Evolutionary conservation across 2,113 vertebrate species (phyloP), one percentile per base, ranked within the genome.

Genomic region (Alethe castanea): DNA sequence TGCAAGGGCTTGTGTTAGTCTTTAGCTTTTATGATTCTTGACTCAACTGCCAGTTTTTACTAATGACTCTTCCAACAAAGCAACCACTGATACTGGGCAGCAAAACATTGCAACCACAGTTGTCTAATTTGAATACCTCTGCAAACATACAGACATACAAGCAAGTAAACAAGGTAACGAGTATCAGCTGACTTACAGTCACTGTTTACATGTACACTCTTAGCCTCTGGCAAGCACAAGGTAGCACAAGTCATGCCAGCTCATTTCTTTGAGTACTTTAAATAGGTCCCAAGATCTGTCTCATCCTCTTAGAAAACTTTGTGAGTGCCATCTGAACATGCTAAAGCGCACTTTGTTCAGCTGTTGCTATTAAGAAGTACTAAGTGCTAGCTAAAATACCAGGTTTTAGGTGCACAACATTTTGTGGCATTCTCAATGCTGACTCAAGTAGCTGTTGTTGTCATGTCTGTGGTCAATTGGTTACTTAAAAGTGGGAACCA

Each of bases 121-220:
- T 79, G 28, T 57, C 72, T 90, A 56, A 88, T 90, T 70, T 86
- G 35, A 88, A 74, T 86, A 78, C 47, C 67, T 96, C 56, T 92
- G 60, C 50, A 95, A 92, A 73, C 36, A 84, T 18, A 62, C 42
- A 84, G 56, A 47, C 19, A 19, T 12, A 19, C 31, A 72, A 82
- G 38, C 38, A 80, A 48, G 40, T 81, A 90, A 95, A 82, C 66
- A 79, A 50, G 28, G 64, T 45, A 88, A 57, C 18, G 67, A 48
- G 15, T 15, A 61, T 70, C 81, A 91, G 31, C 50, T 92, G 86
- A 81, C 86, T 86, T 86, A 53, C 1, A 94, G 71, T 72, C 76
- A 73, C 56, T 84, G 64, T 94, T 95, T 94, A 70, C 45, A 50
- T 0, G 5, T 80, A 81, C 4, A 0, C 28, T 94, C 20, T 70